A percentile compares a stretch with the other conserved stretches of the same genome.
Evolutionary conservation across 2,888 invertebrate genomes (phyloP).

Genomic region (Steinernema hermaphroditum): DNA sequence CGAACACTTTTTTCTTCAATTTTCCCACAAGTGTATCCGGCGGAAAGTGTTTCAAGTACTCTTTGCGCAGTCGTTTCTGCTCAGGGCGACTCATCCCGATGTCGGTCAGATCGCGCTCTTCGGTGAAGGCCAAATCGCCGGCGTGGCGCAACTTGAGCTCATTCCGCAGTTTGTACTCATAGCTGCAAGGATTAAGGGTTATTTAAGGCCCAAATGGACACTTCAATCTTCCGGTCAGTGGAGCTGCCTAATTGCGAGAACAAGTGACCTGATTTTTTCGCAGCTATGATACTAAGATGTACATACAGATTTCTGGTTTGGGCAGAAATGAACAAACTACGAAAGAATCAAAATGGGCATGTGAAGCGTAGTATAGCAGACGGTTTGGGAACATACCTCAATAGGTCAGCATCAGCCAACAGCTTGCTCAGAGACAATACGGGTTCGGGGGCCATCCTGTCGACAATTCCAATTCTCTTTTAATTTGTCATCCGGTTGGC

Average conservation of each 20-base stretch:
- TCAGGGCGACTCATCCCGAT: constrained; percentile 77
- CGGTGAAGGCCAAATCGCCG: constrained; percentile 75
- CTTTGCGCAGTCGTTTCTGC: constrained; percentile 88
- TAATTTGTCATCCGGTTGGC: not conserved
- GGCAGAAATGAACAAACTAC: too few species aligned
- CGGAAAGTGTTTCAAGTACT: constrained; percentile 73
- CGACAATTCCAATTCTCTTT: constrained; percentile 34
- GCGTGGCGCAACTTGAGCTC: constrained; percentile 62
- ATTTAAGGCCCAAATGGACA: too few species aligned
- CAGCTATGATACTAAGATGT: too few species aligned
- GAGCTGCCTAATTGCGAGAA: too few species aligned
- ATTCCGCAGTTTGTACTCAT: constrained; percentile 52
- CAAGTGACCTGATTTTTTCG: too few species aligned
- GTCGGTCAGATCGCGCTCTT: constrained; percentile 84
- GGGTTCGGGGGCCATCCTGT: constrained; percentile 35
- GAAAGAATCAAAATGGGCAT: too few species aligned
- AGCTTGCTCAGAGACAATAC: constrained; percentile 45
- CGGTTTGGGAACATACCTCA: constrained; percentile 35
- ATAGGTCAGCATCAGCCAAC: constrained; percentile 47
- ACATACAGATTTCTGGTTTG: too few species aligned
- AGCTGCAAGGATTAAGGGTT: constrained; percentile 46
- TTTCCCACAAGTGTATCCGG: constrained; percentile 34
- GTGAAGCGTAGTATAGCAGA: too few species aligned
- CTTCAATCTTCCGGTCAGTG: too few species aligned
- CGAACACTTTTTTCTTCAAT: constrained; percentile 45